A percentile compares a stretch with the other conserved stretches of the same genome.
phyloP scores from a whole-genome alignment of 2,113 vertebrate genomes.

The Malurus melanocephalus region DNA sequence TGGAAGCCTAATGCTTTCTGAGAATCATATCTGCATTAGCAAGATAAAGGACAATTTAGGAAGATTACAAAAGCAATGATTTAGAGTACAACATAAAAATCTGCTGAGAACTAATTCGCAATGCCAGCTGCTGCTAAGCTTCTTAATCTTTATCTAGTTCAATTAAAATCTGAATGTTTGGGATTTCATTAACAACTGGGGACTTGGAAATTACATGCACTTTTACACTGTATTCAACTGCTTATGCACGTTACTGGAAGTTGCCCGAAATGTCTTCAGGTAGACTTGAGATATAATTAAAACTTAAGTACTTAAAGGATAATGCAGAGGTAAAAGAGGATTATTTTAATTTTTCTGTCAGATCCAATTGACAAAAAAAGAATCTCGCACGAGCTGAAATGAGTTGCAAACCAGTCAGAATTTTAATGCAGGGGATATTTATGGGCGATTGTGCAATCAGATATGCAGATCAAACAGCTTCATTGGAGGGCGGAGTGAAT shows the following conservation, averaged over 20 bases:
- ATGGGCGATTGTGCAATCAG: background rate
- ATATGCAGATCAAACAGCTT: background rate
- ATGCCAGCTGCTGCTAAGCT: slow-evolving; percentile 79
- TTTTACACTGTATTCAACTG: slow-evolving; percentile 44
- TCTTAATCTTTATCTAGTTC: slow-evolving; percentile 86
- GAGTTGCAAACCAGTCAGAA: background rate
- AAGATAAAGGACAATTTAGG: slow-evolving; percentile 82
- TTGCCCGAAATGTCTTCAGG: slow-evolving; percentile 59
- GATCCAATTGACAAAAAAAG: slow-evolving; percentile 56
- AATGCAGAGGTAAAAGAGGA: slow-evolving; percentile 39
- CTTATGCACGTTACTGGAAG: slow-evolving; percentile 37
- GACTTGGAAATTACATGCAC: slow-evolving; percentile 72
- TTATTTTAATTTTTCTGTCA: slow-evolving; percentile 54
- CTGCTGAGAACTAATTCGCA: slow-evolving; percentile 73
- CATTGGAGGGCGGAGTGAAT: background rate
- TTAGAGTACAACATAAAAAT: slow-evolving; percentile 75
- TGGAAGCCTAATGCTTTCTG: slow-evolving; percentile 57
- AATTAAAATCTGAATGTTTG: slow-evolving; percentile 84
- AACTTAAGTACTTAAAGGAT: slow-evolving; percentile 60
- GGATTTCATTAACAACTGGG: slow-evolving; percentile 81
- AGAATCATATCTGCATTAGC: slow-evolving; percentile 77
- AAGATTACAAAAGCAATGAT: slow-evolving; percentile 79
- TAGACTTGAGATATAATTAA: slow-evolving; percentile 66
- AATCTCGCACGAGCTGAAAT: background rate
- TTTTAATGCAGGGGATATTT: slow-evolving; percentile 26